Evolutionary conservation across 2,888 invertebrate species (phyloP), one percentile per base, ranked within the genome.

Genomic region (Cactoblastis cactorum): DNA sequence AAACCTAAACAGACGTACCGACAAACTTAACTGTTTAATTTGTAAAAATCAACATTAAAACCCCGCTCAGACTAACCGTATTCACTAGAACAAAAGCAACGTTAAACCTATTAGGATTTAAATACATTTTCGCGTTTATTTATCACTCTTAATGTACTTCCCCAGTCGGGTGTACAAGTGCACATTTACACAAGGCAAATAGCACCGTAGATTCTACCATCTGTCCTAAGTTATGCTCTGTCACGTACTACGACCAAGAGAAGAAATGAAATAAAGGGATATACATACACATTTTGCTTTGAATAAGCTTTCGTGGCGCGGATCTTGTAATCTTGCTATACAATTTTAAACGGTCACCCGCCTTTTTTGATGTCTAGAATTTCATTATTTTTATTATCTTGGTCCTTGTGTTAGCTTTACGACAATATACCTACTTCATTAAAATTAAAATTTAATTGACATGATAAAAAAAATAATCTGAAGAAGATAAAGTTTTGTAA

Each of bases 241-340:
- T 65, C 80, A 79, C 78, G 80, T 67, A 61, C 66, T 52, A 62
- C 52, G 61, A 59, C 67, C 69, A 69, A 76, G 67, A 72, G 73
- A 74, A 73, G 74, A 76, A 74, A 74, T 72, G 77, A 73, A 76
- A 82, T 82, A 85, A 80, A 70, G 74, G 76, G 72, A 74, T 79
- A 77, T 69, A 83, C n/a, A n/a, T n/a, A n/a, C n/a, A n/a, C n/a
- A 84, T 80, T 80, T 82, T 78, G 77, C 83, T 81, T 78, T 77
- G 73, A 80, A 74, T 73, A 77, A 79, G 80, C 83, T 84, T 78
- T 77, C 78, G 77, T 77, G 77, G 77, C 72, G 81, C 83, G 84
- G 87, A 86, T 86, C 84, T 80, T 82, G 79, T 88, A 86, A 87
- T 86, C 86, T 80, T 81, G 83, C 84, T 82, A 83, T 75, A 82